Conservation (phyloP, 2,797 vertebrate species). For the Zenarchopterus dispar region DNA sequence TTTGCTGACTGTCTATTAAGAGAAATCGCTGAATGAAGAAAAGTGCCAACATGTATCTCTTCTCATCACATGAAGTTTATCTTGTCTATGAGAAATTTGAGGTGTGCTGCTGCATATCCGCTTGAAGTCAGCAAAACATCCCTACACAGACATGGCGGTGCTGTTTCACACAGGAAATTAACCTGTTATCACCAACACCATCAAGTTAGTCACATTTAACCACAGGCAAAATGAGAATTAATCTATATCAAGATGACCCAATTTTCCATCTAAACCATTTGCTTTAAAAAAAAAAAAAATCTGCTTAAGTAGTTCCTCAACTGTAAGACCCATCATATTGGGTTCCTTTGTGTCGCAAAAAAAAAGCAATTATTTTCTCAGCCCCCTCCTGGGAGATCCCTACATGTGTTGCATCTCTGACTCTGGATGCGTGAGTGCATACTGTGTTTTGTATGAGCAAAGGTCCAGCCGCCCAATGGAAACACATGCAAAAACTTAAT, state of each 20-base stretch:
- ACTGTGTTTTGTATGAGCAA: constrained; percentile 68
- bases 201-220: constrained; percentile 13
- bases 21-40: too few species aligned
- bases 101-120: too few species aligned
- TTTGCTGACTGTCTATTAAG: too few species aligned
- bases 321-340: too few species aligned
- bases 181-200: neutral
- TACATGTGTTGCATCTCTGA: constrained; percentile 27
- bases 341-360: too few species aligned
- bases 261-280: constrained; percentile 5
- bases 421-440: constrained; percentile 67
- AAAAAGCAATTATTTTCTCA: too few species aligned
- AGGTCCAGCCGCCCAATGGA: constrained; percentile 30
- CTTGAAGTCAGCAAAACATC: too few species aligned
- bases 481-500: too few species aligned
- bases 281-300: neutral
- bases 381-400: constrained; percentile 41
- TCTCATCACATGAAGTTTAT: too few species aligned
- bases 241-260: neutral
- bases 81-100: too few species aligned
- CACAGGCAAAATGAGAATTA: constrained; percentile 11
- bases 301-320: neutral
- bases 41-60: too few species aligned
- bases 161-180: constrained; percentile 41
- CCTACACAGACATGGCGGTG: neutral